A percentile compares a stretch with the other conserved stretches of the same genome.
Evolutionary conservation across 1,140 invertebrate species (phyloP).

Genomic region (Brachionus calyciflorus): DNA sequence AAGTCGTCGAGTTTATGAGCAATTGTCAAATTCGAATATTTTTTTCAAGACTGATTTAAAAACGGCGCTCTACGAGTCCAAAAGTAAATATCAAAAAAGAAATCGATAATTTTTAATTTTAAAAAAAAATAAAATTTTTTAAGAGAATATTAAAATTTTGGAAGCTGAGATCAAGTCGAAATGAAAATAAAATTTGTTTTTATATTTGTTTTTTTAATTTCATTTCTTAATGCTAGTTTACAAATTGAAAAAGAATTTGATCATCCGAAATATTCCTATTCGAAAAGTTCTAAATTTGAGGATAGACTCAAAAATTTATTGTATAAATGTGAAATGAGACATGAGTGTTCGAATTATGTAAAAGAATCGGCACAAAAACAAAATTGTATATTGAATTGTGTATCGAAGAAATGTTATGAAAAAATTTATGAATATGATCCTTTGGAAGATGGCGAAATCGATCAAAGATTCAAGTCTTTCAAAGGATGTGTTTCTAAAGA

Average conservation of each 20-base stretch:
- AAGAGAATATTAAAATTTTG: conserved; percentile 21
- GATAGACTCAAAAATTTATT: neutral
- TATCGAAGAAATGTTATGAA: conserved; percentile 37
- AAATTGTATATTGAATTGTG: conserved; percentile 43
- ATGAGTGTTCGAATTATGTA: neutral
- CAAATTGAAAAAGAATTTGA: conserved; percentile 26
- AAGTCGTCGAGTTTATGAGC: conserved; percentile 12
- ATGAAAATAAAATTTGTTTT: conserved; percentile 2
- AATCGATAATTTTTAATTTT: neutral
- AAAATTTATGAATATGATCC: conserved; percentile 42
- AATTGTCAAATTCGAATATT: neutral
- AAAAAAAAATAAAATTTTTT: neutral
- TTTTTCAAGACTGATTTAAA: conserved; percentile 29
- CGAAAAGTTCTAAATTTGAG: neutral
- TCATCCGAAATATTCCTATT: conserved; percentile 21
- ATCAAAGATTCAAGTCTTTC: conserved; percentile 33
- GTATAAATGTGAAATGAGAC: neutral
- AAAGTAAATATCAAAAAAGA: neutral
- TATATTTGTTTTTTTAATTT: neutral
- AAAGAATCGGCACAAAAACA: neutral
- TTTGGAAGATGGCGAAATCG: conserved; percentile 31
- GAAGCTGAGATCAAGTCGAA: conserved; percentile 18
- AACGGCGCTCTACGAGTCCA: neutral
- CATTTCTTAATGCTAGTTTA: neutral
- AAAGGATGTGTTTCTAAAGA: conserved; percentile 31